phyloP scores from a whole-genome alignment of 2,797 vertebrate genomes.

The Spinibarbus caldwelli region DNA sequence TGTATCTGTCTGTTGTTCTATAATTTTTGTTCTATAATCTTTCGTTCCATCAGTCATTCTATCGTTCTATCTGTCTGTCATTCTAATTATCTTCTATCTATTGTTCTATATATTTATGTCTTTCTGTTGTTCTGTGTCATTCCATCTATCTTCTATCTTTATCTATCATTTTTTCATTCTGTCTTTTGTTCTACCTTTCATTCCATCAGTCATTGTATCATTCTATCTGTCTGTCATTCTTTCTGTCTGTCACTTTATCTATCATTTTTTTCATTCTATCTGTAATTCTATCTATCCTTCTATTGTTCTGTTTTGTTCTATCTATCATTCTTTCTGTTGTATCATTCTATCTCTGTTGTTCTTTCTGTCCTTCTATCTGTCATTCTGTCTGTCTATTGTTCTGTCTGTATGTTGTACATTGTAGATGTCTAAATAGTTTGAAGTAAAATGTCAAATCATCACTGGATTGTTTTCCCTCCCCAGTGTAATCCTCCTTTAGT shows the following conservation, averaged over 20 bases:
- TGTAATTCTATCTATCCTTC: background rate
- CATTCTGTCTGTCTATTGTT: background rate
- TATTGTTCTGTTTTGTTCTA: background rate
- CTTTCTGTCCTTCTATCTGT: background rate
- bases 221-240: background rate
- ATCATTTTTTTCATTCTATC: background rate
- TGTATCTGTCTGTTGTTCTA: background rate
- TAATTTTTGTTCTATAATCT: background rate
- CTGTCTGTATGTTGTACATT: background rate
- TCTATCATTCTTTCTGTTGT: background rate
- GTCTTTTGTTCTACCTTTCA: background rate
- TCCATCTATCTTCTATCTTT: background rate
- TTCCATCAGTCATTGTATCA: background rate
- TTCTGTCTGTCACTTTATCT: background rate
- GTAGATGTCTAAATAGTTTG: background rate
- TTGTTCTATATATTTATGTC: background rate
- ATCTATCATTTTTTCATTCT: background rate
- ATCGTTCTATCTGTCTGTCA: background rate
- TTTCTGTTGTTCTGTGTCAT: background rate
- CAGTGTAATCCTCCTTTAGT: constrained; percentile 89
- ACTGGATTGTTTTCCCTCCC: background rate
- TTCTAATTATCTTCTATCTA: background rate
- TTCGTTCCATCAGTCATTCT: background rate
- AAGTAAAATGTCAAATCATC: background rate
- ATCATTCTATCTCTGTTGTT: background rate